Evolutionary conservation across 1,140 invertebrate genomes (phyloP).

Genomic region (Caenorhabditis elegans): DNA sequence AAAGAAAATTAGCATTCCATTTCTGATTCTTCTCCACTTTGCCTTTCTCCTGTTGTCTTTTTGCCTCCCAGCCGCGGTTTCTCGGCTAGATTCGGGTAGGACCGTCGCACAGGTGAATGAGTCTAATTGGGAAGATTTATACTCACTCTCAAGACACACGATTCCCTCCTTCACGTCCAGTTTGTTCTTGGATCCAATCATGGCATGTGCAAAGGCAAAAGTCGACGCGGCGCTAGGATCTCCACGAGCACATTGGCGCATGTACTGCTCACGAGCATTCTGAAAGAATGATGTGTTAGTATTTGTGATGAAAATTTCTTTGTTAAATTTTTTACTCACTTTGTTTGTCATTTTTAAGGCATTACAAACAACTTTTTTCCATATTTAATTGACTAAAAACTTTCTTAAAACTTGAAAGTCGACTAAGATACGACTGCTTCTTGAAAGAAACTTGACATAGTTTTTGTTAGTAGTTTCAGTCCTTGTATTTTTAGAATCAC

Average conservation of each 20-base stretch:
- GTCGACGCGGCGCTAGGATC: conserved; percentile 48
- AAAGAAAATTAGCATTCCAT: conserved; percentile 46
- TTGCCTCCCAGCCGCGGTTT: too few species aligned
- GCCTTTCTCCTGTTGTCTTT: neutral
- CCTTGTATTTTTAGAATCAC: too few species aligned
- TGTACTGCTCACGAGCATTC: conserved; percentile 53
- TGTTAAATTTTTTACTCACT: too few species aligned
- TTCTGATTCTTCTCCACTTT: neutral
- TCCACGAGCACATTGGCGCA: conserved; percentile 51
- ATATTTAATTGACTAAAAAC: too few species aligned
- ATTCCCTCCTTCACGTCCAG: conserved; percentile 61
- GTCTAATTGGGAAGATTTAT: neutral
- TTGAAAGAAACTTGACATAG: too few species aligned
- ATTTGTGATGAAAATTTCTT: neutral
- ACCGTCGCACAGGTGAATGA: neutral
- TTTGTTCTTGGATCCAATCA: conserved; percentile 59
- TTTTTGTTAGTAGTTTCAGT: too few species aligned
- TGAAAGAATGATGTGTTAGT: too few species aligned
- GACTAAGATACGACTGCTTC: too few species aligned
- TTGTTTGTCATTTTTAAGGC: too few species aligned
- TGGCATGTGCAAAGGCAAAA: conserved; percentile 60
- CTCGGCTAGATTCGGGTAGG: neutral
- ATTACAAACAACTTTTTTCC: too few species aligned
- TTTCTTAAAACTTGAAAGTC: too few species aligned
- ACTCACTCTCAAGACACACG: conserved; percentile 58